phyloP scores from a whole-genome alignment of 2,888 invertebrate genomes.

The Melinaea marsaeus region DNA sequence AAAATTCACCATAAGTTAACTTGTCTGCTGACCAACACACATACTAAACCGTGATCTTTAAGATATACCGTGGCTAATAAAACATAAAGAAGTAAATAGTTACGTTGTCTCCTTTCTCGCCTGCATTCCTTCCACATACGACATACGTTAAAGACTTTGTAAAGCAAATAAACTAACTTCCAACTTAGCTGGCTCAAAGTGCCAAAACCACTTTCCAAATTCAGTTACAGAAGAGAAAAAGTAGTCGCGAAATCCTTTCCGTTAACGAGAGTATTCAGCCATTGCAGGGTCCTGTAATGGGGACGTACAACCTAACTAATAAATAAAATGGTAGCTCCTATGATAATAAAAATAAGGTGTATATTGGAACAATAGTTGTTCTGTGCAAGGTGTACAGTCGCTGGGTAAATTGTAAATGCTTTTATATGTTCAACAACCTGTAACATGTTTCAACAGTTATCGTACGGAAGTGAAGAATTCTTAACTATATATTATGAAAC shows the following conservation, averaged over 20 bases:
- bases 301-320: conserved; percentile 19
- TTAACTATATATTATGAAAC: conserved; percentile 1
- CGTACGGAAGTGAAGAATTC: conserved; percentile 20
- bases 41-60: too few relatives aligned
- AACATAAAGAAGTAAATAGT: background rate
- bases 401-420: conserved; percentile 35
- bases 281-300: conserved; percentile 34
- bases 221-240: conserved; percentile 32
- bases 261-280: conserved; percentile 37
- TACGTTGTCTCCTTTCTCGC: background rate
- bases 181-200: conserved; percentile 28
- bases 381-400: conserved; percentile 26
- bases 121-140: conserved; percentile 1
- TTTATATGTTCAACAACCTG: conserved; percentile 33
- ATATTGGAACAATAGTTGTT: background rate
- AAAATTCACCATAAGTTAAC: too few relatives aligned
- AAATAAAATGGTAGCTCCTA: conserved; percentile 6
- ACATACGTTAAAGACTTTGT: conserved; percentile 9
- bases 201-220: conserved; percentile 31
- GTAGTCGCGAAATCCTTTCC: conserved; percentile 33
- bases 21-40: too few relatives aligned
- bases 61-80: too few relatives aligned
- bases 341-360: background rate
- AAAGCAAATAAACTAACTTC: conserved; percentile 20
- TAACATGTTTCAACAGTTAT: conserved; percentile 31